Percentiles rank a stretch among this genome's conserved stretches.
These are phyloP conservation scores for Mandrillus leucophaeus DNA, from an alignment of 2,113 vertebrate genomes.

Conservation along the genomic window DNA sequence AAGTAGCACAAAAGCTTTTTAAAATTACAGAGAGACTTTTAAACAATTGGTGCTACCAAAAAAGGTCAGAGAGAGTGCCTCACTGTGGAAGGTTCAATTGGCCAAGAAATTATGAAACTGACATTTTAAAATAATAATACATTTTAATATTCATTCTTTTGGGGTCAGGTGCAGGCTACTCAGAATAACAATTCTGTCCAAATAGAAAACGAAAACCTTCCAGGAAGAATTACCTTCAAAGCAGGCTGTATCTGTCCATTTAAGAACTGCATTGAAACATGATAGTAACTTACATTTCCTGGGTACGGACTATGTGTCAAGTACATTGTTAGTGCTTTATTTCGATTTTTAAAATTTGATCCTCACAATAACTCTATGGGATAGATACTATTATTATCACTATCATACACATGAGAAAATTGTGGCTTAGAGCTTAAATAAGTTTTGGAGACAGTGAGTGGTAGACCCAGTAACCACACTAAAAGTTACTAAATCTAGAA, in stretches of 20 bases:
- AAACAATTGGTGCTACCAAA: slow-evolving; percentile 69
- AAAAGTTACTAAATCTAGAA: too few species aligned
- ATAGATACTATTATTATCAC: not conserved
- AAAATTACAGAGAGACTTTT: slow-evolving; percentile 64
- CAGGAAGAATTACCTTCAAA: not conserved
- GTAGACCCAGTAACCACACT: not conserved
- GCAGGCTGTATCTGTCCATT: not conserved
- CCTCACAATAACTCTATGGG: not conserved
- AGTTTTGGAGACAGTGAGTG: not conserved
- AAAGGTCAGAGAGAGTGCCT: slow-evolving; percentile 48
- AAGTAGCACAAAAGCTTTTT: slow-evolving; percentile 61
- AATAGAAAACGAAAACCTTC: slow-evolving; percentile 41
- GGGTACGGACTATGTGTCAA: not conserved
- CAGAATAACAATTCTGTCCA: slow-evolving; percentile 48
- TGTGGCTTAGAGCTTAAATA: not conserved
- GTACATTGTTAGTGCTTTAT: not conserved
- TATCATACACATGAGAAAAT: not conserved
- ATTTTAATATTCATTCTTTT: slow-evolving; percentile 64
- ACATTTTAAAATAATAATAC: slow-evolving; percentile 52
- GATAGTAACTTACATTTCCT: not conserved
- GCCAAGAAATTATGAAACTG: slow-evolving; percentile 47
- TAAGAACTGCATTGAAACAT: not conserved
- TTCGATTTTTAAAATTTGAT: not conserved
- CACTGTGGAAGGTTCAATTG: slow-evolving; percentile 44
- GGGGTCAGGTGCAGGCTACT: not conserved